Evolutionary conservation across 2,888 invertebrate species (phyloP).

Genomic region (Plutella xylostella): DNA sequence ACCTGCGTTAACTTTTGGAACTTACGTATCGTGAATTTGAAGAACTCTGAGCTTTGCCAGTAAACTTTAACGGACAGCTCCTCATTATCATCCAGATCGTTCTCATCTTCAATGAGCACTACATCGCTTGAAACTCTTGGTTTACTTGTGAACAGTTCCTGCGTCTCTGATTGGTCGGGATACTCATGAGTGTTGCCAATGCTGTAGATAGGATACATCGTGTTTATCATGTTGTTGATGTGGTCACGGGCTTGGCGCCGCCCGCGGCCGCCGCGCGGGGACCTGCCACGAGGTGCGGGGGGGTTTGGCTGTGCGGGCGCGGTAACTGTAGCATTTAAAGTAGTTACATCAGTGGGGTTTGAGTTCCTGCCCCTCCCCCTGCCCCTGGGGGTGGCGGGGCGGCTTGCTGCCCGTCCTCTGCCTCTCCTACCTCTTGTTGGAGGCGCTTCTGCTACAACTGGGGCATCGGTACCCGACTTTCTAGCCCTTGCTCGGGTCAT

Average conservation of each 20-base stretch:
- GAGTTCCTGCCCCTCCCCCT: constrained; percentile 16
- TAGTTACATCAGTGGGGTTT: constrained; percentile 9
- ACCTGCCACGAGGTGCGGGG: neutral
- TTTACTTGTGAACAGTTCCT: constrained; percentile 29
- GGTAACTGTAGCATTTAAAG: neutral
- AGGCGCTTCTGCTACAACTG: neutral
- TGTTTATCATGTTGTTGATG: neutral
- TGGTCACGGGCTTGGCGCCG: neutral
- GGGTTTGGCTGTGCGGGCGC: neutral
- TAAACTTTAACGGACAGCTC: constrained; percentile 56
- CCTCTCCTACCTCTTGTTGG: constrained; percentile 7
- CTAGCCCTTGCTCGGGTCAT: neutral
- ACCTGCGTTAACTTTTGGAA: constrained; percentile 48
- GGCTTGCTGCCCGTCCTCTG: neutral
- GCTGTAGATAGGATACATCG: constrained; percentile 26
- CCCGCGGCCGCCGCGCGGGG: neutral
- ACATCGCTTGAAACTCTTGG: constrained; percentile 16
- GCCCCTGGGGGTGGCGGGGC: neutral
- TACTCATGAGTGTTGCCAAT: constrained; percentile 51
- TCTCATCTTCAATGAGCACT: constrained; percentile 24
- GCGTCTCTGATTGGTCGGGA: constrained; percentile 32
- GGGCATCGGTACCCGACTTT: no score
- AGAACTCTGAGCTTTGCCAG: constrained; percentile 49
- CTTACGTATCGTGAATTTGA: constrained; percentile 45
- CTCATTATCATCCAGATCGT: constrained; percentile 45